Evolutionary conservation across 2,113 vertebrate genomes (phyloP), one percentile per base, ranked within the genome.

Genomic region (Oryzias javanicus): DNA sequence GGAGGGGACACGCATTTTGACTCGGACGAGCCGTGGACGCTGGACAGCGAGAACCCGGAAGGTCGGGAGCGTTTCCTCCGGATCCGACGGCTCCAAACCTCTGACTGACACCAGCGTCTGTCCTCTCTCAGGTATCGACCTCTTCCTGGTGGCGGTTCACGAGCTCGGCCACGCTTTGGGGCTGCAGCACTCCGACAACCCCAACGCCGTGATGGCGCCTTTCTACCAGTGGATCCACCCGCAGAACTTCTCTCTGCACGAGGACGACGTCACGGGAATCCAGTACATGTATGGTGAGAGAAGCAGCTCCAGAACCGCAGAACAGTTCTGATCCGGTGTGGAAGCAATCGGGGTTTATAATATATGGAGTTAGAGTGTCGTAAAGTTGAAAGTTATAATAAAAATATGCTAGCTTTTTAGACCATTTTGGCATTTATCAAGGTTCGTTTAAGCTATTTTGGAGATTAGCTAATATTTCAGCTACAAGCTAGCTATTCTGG

Each of bases 181-280:
- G 29, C 83, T 99, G 78, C 95, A 99, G 79, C 97, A 99, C 76
- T 99, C 97, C 0, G 95, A 92, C 56, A 94, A 98, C 71, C 94
- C 95, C 60, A 81, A 65, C 0, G 96, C 97, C 54, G 91, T 95
- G 61, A 99, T 99, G 97, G 95, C 97, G 0, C 97, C 97, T 0
- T 94, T 98, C 89, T 99, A 99, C 89, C 95, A 95, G 81, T 98
- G 94, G 94, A 95, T 93, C 88, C 91, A 96, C 80, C 94, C 92
- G 0, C 92, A 96, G 49, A 92, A 93, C 85, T 99, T 98, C 90
- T 91, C 93, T 14, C 87, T 99, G 70, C 93, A 94, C 0, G 92
- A 95, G 27, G 97, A 99, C 0, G 97, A 99, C 79, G 82, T 95
- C 51, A 87, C 61, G 63, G 97, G 95, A 67, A 95, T 99, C 74